Percentiles rank a stretch among this genome's conserved stretches.
These are phyloP conservation scores for Mus pahari DNA, from an alignment of 2,113 vertebrate genomes.

Conservation along the genomic window DNA sequence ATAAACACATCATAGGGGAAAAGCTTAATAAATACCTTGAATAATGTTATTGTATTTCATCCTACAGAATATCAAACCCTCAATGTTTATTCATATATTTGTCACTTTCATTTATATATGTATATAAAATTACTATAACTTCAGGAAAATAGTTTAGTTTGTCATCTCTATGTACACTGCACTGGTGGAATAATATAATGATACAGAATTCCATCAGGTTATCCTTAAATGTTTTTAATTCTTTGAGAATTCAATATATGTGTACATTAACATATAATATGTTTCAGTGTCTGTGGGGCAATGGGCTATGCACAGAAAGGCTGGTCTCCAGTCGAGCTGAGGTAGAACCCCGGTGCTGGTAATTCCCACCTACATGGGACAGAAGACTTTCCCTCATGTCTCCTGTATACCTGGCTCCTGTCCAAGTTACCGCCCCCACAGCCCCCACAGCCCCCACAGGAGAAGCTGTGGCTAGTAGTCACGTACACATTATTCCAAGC, in stretches of 20 bases:
- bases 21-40: constrained; percentile 30
- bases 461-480: no score
- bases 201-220: background rate
- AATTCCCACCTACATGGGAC: no score
- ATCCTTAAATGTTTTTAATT: background rate
- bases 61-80: constrained; percentile 11
- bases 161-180: background rate
- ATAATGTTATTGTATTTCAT: constrained; percentile 58
- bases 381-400: no score
- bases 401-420: no score
- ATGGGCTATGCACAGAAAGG: no score
- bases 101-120: constrained; percentile 37
- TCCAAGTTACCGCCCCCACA: no score
- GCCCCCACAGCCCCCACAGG: no score
- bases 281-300: background rate
- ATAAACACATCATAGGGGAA: constrained; percentile 57
- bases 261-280: background rate
- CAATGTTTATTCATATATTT: constrained; percentile 3
- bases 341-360: no score
- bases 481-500: no score
- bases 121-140: constrained; percentile 40
- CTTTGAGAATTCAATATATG: background rate
- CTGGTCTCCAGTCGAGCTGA: no score
- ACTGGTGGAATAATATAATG: background rate
- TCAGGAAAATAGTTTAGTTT: background rate